A percentile compares a stretch with the other conserved stretches of the same genome.
phyloP scores from a whole-genome alignment of 1,140 invertebrate species.

The Musca domestica region DNA sequence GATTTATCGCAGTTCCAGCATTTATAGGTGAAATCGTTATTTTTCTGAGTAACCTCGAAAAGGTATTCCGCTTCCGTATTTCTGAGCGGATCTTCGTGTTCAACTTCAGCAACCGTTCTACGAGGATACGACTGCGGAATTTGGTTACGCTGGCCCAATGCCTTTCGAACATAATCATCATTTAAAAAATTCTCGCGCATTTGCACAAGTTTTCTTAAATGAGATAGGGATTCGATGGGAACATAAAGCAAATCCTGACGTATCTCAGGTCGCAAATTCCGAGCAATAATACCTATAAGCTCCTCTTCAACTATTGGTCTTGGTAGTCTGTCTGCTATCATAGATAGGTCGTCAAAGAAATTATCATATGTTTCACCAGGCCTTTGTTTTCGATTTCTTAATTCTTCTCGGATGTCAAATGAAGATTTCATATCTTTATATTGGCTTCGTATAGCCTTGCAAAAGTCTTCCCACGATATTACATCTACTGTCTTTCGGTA shows the following conservation, averaged over 20 bases:
- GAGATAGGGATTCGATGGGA: constrained; percentile 2
- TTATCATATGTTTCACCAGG: background rate
- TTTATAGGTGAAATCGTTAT: too few species aligned
- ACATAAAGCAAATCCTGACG: constrained; percentile 1
- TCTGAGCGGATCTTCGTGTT: background rate
- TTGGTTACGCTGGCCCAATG: background rate
- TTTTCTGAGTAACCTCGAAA: background rate
- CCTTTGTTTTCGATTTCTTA: background rate
- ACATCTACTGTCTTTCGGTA: background rate
- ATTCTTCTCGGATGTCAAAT: background rate
- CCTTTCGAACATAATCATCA: too few species aligned
- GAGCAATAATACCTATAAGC: background rate
- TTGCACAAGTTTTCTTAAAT: constrained; percentile 13
- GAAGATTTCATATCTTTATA: background rate
- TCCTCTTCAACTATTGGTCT: background rate
- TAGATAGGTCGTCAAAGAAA: background rate
- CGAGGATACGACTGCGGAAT: background rate
- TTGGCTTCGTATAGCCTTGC: too few species aligned
- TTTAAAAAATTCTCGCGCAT: too few species aligned
- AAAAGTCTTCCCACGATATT: background rate
- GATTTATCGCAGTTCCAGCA: constrained; percentile 2
- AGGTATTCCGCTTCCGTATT: background rate
- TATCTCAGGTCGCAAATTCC: constrained; percentile 12
- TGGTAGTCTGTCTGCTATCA: background rate
- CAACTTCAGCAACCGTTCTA: background rate